phyloP scores from a whole-genome alignment of 2,888 invertebrate genomes.

The Ornithoptera priamus region DNA sequence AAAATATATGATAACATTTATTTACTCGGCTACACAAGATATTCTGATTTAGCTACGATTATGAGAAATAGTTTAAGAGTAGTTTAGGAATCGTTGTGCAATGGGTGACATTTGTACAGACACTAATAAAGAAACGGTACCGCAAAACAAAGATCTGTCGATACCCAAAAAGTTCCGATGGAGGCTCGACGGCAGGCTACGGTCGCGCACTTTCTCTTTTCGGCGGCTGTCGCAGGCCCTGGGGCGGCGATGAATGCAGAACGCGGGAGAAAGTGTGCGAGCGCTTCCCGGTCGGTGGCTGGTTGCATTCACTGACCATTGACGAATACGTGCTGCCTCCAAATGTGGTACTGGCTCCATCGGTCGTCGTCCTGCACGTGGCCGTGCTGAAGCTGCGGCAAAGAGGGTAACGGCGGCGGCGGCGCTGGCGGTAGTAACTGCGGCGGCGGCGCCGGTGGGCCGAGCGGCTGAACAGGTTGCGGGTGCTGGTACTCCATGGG shows the following conservation, averaged over 20 bases:
- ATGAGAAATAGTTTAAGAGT: background rate
- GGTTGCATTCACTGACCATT: slow-evolving; percentile 81
- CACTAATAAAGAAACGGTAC: slow-evolving; percentile 27
- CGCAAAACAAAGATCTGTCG: slow-evolving; percentile 62
- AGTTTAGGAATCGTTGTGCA: background rate
- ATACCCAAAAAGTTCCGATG: slow-evolving; percentile 58
- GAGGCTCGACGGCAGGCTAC: slow-evolving; percentile 47
- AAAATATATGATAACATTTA: background rate
- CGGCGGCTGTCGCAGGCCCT: slow-evolving; percentile 44
- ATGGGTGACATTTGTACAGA: background rate
- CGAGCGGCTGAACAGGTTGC: slow-evolving; percentile 77
- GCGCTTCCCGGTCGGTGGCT: slow-evolving; percentile 40
- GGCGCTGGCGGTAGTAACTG: slow-evolving; percentile 79
- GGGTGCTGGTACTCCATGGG: slow-evolving; percentile 76
- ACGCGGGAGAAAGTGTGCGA: slow-evolving; percentile 56
- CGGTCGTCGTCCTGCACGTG: slow-evolving; percentile 82
- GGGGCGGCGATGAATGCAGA: slow-evolving; percentile 34
- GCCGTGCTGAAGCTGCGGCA: slow-evolving; percentile 82
- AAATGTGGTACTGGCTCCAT: slow-evolving; percentile 89
- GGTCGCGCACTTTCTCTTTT: slow-evolving; percentile 70
- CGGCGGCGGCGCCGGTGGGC: slow-evolving; percentile 83
- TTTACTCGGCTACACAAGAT: background rate
- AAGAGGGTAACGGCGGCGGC: slow-evolving; percentile 83
- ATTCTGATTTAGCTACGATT: background rate
- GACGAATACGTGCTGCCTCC: slow-evolving; percentile 89